phyloP scores from a whole-genome alignment of 2,797 vertebrate species.

The Tenualosa thibaudeaui region DNA sequence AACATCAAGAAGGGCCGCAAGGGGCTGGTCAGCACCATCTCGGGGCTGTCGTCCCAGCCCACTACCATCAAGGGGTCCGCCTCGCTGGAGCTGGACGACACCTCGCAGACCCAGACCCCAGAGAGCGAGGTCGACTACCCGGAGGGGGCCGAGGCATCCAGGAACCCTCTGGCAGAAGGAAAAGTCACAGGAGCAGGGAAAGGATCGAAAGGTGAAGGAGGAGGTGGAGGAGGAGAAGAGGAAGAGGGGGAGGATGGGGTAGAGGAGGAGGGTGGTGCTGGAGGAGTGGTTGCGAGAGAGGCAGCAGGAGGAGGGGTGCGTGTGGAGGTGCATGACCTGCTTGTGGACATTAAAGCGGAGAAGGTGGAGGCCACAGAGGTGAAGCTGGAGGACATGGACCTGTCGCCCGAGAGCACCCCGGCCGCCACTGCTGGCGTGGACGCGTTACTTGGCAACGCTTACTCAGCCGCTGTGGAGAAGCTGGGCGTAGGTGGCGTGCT shows the following conservation, averaged over 20 bases:
- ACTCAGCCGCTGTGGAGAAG: slow-evolving; percentile 93
- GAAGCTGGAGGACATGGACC: slow-evolving; percentile 97
- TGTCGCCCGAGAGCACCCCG: slow-evolving; percentile 87
- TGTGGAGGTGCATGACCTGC: slow-evolving; percentile 92
- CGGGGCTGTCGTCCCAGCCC: slow-evolving; percentile 90
- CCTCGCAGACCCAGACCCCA: slow-evolving; percentile 94
- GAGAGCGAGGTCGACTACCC: slow-evolving; percentile 96
- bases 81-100: slow-evolving; percentile 86
- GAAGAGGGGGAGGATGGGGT: slow-evolving; percentile 91
- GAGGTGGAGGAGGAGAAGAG: slow-evolving; percentile 95
- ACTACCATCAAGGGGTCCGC: slow-evolving; percentile 72
- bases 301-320: not conserved
- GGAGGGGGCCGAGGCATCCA: slow-evolving; percentile 69
- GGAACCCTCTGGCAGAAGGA: slow-evolving; percentile 81
- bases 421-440: slow-evolving; percentile 84
- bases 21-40: slow-evolving; percentile 97
- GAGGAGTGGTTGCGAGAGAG: slow-evolving; percentile 77
- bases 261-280: slow-evolving; percentile 80
- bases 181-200: slow-evolving; percentile 61
- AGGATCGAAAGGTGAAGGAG: slow-evolving; percentile 71
- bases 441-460: slow-evolving; percentile 91
- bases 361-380: slow-evolving; percentile 99
- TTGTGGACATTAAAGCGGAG: slow-evolving; percentile 99
- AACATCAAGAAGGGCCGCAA: slow-evolving; percentile 99
- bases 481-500: slow-evolving; percentile 67